A percentile compares a stretch with the other conserved stretches of the same genome.
These are phyloP conservation scores for Laterallus jamaicensis DNA, from an alignment of 2,113 vertebrate genomes.

Conservation along the genomic window DNA sequence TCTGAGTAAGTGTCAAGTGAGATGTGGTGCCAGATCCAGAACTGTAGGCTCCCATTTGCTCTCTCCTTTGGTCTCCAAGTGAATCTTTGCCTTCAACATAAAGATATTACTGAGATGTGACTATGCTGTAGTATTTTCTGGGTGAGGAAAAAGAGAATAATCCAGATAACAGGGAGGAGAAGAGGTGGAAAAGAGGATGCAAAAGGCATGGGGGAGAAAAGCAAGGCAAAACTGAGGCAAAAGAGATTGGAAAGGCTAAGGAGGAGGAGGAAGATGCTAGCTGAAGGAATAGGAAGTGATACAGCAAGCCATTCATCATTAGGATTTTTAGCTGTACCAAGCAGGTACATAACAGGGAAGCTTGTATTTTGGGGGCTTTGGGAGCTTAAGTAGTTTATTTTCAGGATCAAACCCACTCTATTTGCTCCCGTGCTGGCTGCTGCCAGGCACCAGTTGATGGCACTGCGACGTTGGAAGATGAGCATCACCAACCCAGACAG, in stretches of 20 bases:
- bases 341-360: background rate
- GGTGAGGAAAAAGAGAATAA: background rate
- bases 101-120: background rate
- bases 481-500: background rate
- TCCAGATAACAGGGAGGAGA: background rate
- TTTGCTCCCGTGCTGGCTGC: background rate
- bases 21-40: background rate
- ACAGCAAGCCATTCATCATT: background rate
- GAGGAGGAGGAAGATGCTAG: background rate
- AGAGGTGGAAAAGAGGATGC: background rate
- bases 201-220: background rate
- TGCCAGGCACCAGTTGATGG: background rate
- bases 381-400: background rate
- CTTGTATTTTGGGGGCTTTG: background rate
- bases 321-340: background rate
- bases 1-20: background rate
- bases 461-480: rapidly evolving
- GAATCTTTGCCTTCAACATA: background rate
- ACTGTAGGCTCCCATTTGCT: background rate
- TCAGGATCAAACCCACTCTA: background rate
- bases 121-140: background rate
- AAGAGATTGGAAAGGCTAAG: background rate
- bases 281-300: background rate
- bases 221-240: background rate
- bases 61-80: background rate